Conservation (phyloP, 2,113 vertebrate species). For the Phycodurus eques region DNA sequence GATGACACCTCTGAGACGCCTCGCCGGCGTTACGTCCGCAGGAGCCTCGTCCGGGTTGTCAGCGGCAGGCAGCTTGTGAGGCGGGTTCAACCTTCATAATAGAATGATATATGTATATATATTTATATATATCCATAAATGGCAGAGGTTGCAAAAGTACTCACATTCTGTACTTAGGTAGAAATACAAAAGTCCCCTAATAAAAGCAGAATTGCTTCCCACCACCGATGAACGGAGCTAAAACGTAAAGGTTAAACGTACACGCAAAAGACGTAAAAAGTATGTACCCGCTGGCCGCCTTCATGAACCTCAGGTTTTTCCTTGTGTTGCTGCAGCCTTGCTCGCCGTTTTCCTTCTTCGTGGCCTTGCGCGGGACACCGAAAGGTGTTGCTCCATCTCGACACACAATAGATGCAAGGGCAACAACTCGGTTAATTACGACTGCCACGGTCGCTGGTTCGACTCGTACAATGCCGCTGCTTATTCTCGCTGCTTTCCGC, state of each 20-base stretch:
- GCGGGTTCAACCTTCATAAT: constrained; percentile 49
- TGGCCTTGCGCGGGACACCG: constrained; percentile 77
- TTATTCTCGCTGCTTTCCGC: neutral
- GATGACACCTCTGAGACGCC: constrained; percentile 35
- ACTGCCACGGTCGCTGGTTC: too few relatives aligned
- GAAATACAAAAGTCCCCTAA: neutral
- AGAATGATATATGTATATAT: neutral
- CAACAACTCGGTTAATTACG: neutral
- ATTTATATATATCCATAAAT: neutral
- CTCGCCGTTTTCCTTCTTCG: constrained; percentile 83
- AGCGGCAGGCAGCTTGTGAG: constrained; percentile 20
- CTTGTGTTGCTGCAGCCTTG: constrained; percentile 77
- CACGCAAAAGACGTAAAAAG: neutral
- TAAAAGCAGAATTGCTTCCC: neutral
- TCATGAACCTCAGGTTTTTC: constrained; percentile 86
- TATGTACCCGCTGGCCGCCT: constrained; percentile 84
- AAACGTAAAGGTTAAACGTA: neutral
- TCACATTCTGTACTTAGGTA: neutral
- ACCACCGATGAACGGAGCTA: neutral
- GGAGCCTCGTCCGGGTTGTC: constrained; percentile 35
- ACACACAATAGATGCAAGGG: neutral
- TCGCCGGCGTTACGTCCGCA: constrained; percentile 29
- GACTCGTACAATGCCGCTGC: neutral
- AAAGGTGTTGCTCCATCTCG: constrained; percentile 73
- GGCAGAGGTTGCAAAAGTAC: neutral